Conservation (phyloP, 2,888 invertebrate species). For the Unio delphinus region DNA sequence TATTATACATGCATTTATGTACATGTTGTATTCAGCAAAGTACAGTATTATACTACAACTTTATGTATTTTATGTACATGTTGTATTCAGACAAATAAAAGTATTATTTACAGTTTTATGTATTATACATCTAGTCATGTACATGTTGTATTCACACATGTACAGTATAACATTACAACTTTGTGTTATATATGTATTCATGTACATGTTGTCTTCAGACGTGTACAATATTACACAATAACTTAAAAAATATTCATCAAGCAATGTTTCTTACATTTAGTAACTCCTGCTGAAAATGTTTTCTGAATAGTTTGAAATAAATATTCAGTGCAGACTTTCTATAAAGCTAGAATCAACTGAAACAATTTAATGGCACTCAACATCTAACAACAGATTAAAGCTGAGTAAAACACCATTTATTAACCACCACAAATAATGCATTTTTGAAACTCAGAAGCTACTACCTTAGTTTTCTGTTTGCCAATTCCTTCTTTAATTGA, state of each 20-base stretch:
- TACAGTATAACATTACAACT: background rate
- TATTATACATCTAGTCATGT: background rate
- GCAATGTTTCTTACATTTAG: no score
- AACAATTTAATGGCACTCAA: background rate
- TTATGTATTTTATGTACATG: no score
- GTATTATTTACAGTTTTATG: background rate
- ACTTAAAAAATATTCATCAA: no score
- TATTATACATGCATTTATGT: background rate
- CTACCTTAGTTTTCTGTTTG: slow-evolving; percentile 66
- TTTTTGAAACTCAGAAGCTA: no score
- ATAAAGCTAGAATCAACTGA: background rate
- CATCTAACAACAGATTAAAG: background rate
- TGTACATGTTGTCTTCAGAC: background rate
- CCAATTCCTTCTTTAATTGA: slow-evolving; percentile 64
- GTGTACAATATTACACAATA: no score
- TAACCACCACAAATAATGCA: slow-evolving; percentile 11
- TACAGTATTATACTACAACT: no score
- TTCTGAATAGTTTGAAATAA: no score
- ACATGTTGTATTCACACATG: no score
- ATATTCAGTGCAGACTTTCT: no score
- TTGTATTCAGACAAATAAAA: no score
- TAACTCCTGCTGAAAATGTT: no score
- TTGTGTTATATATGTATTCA: background rate
- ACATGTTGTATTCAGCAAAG: background rate
- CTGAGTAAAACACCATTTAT: background rate